Conservation (phyloP, 2,113 vertebrate genomes). For the Piliocolobus tephrosceles region DNA sequence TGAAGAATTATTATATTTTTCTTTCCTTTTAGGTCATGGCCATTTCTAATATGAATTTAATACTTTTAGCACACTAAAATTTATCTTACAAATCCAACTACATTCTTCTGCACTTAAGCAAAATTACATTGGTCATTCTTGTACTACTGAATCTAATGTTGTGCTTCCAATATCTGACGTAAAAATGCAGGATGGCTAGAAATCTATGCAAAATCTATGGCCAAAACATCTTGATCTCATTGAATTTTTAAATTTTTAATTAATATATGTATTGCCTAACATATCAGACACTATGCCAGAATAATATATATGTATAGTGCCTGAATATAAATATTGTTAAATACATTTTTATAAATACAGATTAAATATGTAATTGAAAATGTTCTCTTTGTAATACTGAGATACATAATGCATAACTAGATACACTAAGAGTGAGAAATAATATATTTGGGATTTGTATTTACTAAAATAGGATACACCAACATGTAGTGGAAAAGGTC, state of each 20-base stretch:
- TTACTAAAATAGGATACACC: not conserved
- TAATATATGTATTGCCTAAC: not conserved
- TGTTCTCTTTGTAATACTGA: not conserved
- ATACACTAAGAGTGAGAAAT: not conserved
- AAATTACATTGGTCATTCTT: not conserved
- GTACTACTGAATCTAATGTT: not conserved
- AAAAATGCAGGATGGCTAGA: not conserved
- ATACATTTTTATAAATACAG: not conserved
- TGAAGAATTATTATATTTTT: not conserved
- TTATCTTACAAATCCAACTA: not conserved
- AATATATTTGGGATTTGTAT: not conserved
- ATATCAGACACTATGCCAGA: not conserved
- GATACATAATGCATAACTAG: not conserved
- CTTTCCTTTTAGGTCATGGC: not conserved
- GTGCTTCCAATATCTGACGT: not conserved
- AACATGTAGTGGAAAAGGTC: not conserved
- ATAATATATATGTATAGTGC: not conserved
- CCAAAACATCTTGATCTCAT: not conserved
- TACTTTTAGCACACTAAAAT: not conserved
- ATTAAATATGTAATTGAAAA: conserved; percentile 16
- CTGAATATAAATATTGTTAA: not conserved
- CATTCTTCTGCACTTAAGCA: conserved; percentile 27
- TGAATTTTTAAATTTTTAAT: not conserved
- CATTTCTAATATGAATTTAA: conserved; percentile 8
- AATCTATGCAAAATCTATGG: not conserved